phyloP scores from a whole-genome alignment of 35 echinoderm and acorn worm genomes.

The Heliocidaris erythrogramma region DNA sequence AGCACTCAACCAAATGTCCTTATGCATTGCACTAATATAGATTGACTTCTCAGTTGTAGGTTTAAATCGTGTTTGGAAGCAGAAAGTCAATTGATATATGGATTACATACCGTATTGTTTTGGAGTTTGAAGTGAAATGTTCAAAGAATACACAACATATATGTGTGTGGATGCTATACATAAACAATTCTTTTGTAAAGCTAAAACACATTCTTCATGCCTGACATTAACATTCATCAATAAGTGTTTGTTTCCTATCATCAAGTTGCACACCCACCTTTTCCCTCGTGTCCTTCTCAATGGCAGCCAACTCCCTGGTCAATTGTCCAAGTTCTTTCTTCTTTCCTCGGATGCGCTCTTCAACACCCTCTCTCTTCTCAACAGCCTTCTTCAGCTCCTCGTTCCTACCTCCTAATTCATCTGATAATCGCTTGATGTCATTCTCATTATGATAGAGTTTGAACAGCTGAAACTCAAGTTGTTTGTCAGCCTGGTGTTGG shows the following conservation, averaged over 20 bases:
- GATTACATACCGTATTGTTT: no score
- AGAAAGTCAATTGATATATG: no score
- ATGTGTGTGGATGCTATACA: no score
- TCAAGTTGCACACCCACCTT: conserved; percentile 53
- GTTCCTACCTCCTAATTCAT: conserved; percentile 79
- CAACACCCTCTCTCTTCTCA: conserved; percentile 76
- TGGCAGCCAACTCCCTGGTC: conserved; percentile 83
- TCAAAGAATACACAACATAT: no score
- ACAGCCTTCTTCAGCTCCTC: conserved; percentile 68
- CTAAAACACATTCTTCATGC: no score
- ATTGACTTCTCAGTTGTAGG: no score
- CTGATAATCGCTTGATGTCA: conserved; percentile 84
- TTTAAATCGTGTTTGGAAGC: no score
- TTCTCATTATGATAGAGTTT: conserved; percentile 97
- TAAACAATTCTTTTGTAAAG: no score
- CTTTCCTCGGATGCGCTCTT: conserved; percentile 90
- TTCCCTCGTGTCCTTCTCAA: conserved; percentile 96
- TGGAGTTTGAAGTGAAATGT: no score
- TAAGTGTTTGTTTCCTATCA: not conserved
- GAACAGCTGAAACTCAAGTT: conserved; percentile 90
- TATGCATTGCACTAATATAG: no score
- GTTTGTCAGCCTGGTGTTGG: conserved; percentile 58
- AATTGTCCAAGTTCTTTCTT: conserved; percentile 95
- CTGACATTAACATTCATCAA: not conserved
- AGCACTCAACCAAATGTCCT: no score